Percentiles rank a stretch among this genome's conserved stretches.
These are phyloP conservation scores for Parelbella ahira DNA, from an alignment of 2,888 invertebrate species.

Conservation along the genomic window DNA sequence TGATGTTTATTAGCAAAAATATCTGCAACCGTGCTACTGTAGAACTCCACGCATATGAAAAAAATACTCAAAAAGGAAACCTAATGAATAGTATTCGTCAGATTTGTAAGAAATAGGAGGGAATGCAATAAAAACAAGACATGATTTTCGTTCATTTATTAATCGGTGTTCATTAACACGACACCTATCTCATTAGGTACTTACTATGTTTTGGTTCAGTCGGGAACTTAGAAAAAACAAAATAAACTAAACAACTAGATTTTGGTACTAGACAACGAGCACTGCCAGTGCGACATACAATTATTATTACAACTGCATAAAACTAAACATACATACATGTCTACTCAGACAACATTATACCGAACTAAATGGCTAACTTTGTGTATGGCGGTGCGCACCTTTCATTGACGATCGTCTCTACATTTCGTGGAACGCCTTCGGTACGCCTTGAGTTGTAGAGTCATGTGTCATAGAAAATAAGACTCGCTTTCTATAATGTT, in stretches of 20 bases:
- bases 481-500: too few species aligned
- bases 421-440: conserved; percentile 27
- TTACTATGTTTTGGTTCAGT: conserved; percentile 79
- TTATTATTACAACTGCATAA: too few species aligned
- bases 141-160: conserved; percentile 56
- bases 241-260: conserved; percentile 66
- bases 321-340: conserved; percentile 24
- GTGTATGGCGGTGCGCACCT: conserved; percentile 59
- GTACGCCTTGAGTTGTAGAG: conserved; percentile 6
- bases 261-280: conserved; percentile 67
- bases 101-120: too few species aligned
- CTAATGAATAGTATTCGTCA: too few species aligned
- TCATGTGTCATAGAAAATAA: too few species aligned
- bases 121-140: conserved; percentile 39
- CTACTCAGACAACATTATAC: conserved; percentile 27
- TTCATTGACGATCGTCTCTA: conserved; percentile 34
- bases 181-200: too few species aligned
- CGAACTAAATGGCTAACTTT: conserved; percentile 54
- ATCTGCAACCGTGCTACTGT: too few species aligned
- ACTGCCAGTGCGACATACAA: conserved; percentile 44
- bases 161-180: conserved; percentile 70
- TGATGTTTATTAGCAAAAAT: too few species aligned
- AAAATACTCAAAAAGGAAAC: too few species aligned
- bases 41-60: too few species aligned
- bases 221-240: conserved; percentile 77